Base-by-base conservation (phyloP, 2,888 invertebrate species). In the Drosophila siamana region DNA sequence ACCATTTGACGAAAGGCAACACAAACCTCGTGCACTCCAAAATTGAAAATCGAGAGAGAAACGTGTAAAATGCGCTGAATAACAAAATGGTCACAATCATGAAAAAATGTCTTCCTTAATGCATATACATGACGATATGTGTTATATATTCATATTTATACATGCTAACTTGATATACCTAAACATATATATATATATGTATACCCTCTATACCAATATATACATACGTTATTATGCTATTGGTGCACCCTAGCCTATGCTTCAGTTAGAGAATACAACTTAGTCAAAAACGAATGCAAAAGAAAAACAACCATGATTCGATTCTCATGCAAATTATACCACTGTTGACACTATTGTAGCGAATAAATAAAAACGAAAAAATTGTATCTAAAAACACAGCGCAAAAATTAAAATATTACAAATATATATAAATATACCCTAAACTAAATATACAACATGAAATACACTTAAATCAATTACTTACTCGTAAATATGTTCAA, bases 101-200 rank as follows among this genome's bases (percentile, higher is more conserved):
- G 83, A 84, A 84, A 83, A 84, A 80, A 79, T 84, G 88, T 86
- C 86, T 86, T 88, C 88, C 88, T 84, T 80, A 79, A 89, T 83
- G 89, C 88, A 88, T 89, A 86, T 84, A 80, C 78, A 76, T 74
- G 73, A 75, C 77, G 72, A 88, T 88, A 88, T 88, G 86, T 80
- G 74, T 88, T 88, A 80, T 67, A 78, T 74, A 78, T 76, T 73
- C 71, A 74, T 77, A 74, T 80, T 74, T 71, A 76, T 69, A 70
- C 47, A 68, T 68, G 57, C 64, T 69, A 56, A 60, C 72, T 72
- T 66, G 56, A 72, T 70, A 75, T 70, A 74, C 71, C 71, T 75
- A 66, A 69, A 66, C 24, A 51, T 5, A 36, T 26, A 46, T 15
- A 71, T 61, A 74, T 52, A 68, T 68, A 65, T 56, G 68, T 59